Evolutionary conservation across 2,888 invertebrate genomes (phyloP).

Genomic region (Ellobium chinense): DNA sequence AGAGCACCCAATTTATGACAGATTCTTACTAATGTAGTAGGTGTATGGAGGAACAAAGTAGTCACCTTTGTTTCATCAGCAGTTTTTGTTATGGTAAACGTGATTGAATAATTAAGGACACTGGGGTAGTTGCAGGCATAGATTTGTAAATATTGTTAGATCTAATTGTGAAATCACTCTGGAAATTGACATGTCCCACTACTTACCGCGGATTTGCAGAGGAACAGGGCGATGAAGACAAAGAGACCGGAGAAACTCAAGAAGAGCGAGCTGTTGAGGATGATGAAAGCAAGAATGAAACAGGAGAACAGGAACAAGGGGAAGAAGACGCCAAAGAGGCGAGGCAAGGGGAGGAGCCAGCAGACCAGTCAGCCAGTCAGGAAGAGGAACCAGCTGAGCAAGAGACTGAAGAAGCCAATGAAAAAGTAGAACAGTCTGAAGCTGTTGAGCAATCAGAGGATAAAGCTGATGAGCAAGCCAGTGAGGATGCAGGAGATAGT

Average conservation of each 20-base stretch:
- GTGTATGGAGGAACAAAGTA: no score
- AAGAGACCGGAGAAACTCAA: neutral
- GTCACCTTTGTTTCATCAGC: no score
- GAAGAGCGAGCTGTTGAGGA: neutral
- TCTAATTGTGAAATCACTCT: no score
- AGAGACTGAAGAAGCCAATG: neutral
- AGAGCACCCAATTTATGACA: no score
- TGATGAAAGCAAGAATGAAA: neutral
- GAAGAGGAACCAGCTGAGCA: neutral
- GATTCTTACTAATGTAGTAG: no score
- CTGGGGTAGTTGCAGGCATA: no score
- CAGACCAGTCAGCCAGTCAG: neutral
- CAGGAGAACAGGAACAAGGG: slow-evolving; percentile 3
- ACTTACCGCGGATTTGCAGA: neutral
- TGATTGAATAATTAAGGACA: no score
- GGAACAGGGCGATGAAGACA: no score
- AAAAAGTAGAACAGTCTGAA: neutral
- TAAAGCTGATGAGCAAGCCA: neutral
- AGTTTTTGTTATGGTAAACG: no score
- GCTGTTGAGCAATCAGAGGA: neutral
- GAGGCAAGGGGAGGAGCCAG: neutral
- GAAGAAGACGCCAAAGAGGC: neutral
- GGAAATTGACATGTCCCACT: neutral
- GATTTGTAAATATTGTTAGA: no score
- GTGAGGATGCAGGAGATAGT: neutral